A percentile compares a stretch with the other conserved stretches of the same genome.
Conservation (phyloP, 92 coral and sea anemone species). For the Umimayanthus chanpuru region DNA sequence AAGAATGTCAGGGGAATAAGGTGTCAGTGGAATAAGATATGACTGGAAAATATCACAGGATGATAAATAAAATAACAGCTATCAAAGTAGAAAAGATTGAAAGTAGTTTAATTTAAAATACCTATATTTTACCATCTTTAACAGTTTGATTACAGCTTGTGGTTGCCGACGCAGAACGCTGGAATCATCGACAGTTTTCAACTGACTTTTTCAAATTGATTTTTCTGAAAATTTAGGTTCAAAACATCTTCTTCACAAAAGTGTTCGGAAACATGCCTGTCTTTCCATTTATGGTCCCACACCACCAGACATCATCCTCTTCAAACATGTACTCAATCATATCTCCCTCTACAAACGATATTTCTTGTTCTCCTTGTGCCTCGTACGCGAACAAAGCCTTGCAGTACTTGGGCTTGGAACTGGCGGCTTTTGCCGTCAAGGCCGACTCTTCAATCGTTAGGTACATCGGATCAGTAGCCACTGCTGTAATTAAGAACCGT, state of each 20-base stretch:
- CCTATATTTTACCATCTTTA: too few relatives aligned
- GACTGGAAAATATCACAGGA: too few relatives aligned
- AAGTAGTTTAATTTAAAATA: background rate
- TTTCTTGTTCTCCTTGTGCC: constrained; percentile 87
- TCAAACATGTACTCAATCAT: constrained; percentile 58
- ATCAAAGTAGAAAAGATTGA: background rate
- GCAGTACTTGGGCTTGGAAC: constrained; percentile 57
- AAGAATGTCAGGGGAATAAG: too few relatives aligned
- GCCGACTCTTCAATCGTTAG: constrained; percentile 57
- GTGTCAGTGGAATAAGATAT: too few relatives aligned
- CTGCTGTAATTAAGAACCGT: constrained; percentile 27
- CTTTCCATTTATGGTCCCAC: constrained; percentile 81
- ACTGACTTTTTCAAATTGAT: too few relatives aligned
- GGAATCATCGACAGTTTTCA: too few relatives aligned
- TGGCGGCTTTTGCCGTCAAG: constrained; percentile 25
- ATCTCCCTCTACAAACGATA: constrained; percentile 85
- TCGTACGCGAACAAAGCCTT: constrained; percentile 77
- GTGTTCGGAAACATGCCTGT: constrained; percentile 91
- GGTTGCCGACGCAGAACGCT: too few relatives aligned
- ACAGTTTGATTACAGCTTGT: too few relatives aligned
- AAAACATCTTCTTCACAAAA: constrained; percentile 65
- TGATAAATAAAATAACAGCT: background rate
- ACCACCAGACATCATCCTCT: constrained; percentile 88
- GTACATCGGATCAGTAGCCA: constrained; percentile 62
- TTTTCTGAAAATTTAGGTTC: background rate